Percentiles rank a stretch among this genome's conserved stretches.
Conservation (phyloP, 2,113 vertebrate genomes). For the Serilophus lunatus region DNA sequence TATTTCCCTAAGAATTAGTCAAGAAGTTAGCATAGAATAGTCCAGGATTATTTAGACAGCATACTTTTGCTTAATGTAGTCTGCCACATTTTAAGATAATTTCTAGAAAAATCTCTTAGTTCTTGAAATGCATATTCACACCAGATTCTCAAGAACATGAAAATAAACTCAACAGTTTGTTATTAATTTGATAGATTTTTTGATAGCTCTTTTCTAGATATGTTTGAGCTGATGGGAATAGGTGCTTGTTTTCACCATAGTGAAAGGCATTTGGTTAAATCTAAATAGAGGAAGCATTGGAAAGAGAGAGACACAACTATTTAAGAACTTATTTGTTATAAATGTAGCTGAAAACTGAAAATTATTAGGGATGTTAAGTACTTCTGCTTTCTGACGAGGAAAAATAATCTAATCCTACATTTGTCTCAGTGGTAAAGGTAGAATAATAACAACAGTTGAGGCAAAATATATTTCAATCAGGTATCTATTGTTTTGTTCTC, state of each 20-base stretch:
- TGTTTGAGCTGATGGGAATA: neutral
- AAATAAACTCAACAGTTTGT: neutral
- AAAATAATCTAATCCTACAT: neutral
- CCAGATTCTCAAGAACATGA: neutral
- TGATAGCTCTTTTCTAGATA: neutral
- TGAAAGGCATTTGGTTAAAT: neutral
- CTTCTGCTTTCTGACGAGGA: neutral
- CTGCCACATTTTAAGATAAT: neutral
- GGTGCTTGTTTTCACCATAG: neutral
- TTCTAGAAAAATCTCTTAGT: neutral
- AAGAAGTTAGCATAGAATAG: neutral
- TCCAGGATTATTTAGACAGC: neutral
- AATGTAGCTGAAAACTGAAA: neutral
- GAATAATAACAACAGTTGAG: neutral
- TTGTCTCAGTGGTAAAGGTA: neutral
- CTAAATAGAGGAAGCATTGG: neutral
- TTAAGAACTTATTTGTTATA: neutral
- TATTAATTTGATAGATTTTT: neutral
- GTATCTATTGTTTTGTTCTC: neutral
- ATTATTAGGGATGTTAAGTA: neutral
- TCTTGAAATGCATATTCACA: neutral
- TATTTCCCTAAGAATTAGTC: neutral
- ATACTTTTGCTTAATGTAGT: neutral
- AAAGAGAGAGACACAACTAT: accelerated
- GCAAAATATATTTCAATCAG: neutral